Percentiles rank a stretch among this genome's conserved stretches.
Evolutionary conservation across 2,797 vertebrate species (phyloP).

Genomic region (Aythya fuligula): DNA sequence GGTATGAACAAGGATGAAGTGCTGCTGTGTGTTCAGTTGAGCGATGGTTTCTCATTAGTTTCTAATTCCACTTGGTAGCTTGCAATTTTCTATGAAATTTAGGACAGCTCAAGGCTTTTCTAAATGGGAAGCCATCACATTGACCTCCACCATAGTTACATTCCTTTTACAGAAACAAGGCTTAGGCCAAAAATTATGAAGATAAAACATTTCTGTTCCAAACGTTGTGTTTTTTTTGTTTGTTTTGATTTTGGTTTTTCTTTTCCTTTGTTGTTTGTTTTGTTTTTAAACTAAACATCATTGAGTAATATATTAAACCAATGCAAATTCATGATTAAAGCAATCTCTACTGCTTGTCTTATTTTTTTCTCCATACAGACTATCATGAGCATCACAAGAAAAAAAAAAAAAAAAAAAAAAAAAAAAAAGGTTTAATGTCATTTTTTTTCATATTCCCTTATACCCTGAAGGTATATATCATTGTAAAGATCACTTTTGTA

Average conservation of each 20-base stretch:
- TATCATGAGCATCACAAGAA: neutral
- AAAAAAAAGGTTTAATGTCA: neutral
- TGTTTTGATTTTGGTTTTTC: no score
- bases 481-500: neutral
- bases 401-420: neutral
- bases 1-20: no score
- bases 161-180: neutral
- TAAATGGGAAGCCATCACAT: neutral
- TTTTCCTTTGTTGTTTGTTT: no score
- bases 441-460: neutral
- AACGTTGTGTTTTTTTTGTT: no score
- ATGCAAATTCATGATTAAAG: neutral
- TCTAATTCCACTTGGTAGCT: no score
- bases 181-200: neutral
- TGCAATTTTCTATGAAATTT: no score
- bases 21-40: no score
- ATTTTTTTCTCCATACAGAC: neutral
- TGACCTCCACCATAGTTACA: neutral
- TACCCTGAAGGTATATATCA: no score
- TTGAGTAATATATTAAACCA: neutral
- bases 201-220: neutral
- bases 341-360: neutral
- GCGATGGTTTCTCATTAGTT: no score
- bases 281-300: neutral
- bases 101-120: neutral